Percentiles rank a stretch among this genome's conserved stretches.
Conservation (phyloP, 2,113 vertebrate genomes). For the Collichthys lucidus region DNA sequence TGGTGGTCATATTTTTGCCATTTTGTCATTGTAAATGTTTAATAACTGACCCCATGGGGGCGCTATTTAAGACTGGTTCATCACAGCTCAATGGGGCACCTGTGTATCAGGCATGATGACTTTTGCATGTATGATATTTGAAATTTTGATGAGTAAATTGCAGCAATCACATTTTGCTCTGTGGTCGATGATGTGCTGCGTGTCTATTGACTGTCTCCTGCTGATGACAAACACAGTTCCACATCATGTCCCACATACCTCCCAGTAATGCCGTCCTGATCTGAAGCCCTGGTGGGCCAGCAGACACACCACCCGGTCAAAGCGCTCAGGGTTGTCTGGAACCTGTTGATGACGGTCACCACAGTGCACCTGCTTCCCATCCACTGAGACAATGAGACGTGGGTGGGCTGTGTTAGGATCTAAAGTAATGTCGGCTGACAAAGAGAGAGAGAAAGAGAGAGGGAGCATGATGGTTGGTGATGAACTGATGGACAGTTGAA, state of each 20-base stretch:
- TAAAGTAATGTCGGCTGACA: constrained; percentile 80
- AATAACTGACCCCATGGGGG: no score
- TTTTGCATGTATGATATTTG: no score
- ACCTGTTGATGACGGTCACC: constrained; percentile 69
- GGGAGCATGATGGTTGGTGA: neutral
- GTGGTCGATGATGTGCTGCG: no score
- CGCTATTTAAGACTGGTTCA: no score
- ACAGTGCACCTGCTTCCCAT: constrained; percentile 78
- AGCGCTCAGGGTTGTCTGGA: constrained; percentile 69
- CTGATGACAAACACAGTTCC: neutral
- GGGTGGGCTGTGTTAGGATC: constrained; percentile 81
- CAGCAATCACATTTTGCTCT: no score
- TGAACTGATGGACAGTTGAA: neutral
- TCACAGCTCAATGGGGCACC: no score
- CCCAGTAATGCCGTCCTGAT: constrained; percentile 83
- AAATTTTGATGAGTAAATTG: no score
- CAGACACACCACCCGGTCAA: constrained; percentile 83
- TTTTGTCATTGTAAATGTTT: no score
- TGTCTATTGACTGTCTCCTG: no score
- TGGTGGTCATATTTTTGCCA: no score
- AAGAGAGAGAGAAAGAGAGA: neutral
- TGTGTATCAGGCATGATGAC: no score
- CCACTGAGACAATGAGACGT: constrained; percentile 78
- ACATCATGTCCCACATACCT: constrained; percentile 65
- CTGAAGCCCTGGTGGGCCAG: constrained; percentile 77